A percentile compares a stretch with the other conserved stretches of the same genome.
These are phyloP conservation scores for Melangyna quadrimaculata DNA, from an alignment of 2,888 invertebrate species.

Conservation along the genomic window DNA sequence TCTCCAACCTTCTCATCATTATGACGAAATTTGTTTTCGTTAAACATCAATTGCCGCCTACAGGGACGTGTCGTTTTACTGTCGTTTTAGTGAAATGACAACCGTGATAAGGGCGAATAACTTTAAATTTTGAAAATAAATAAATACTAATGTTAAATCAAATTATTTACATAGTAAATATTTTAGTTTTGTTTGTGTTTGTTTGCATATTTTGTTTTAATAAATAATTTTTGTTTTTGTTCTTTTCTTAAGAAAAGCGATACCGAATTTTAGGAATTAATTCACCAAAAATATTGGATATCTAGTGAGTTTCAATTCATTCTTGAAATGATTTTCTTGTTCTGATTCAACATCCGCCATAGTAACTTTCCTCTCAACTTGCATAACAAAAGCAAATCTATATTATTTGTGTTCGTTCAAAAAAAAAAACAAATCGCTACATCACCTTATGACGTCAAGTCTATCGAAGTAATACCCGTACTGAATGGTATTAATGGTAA, in stretches of 20 bases:
- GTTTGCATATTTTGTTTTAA: neutral
- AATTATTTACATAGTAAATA: too few relatives aligned
- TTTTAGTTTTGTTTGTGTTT: neutral
- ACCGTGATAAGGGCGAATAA: too few relatives aligned
- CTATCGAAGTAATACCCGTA: slow-evolving; percentile 78
- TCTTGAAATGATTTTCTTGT: neutral
- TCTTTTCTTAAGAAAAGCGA: neutral
- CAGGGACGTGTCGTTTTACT: too few relatives aligned
- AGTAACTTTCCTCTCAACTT: neutral
- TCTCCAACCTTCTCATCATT: too few relatives aligned
- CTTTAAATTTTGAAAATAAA: neutral
- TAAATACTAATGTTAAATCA: neutral
- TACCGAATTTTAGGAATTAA: neutral
- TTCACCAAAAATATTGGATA: neutral
- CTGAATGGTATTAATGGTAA: slow-evolving; percentile 75
- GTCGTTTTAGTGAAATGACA: too few relatives aligned
- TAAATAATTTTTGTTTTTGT: neutral
- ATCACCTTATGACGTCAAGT: slow-evolving; percentile 78
- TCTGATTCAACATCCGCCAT: neutral
- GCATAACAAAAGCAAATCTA: neutral
- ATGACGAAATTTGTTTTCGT: too few relatives aligned
- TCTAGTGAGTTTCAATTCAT: neutral
- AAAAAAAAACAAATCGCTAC: neutral
- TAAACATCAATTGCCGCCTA: too few relatives aligned
- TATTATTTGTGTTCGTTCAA: neutral